These are phyloP conservation scores for Leptestheria dahalacensis DNA, from an alignment of 1,140 invertebrate species.

Conservation along the genomic window DNA sequence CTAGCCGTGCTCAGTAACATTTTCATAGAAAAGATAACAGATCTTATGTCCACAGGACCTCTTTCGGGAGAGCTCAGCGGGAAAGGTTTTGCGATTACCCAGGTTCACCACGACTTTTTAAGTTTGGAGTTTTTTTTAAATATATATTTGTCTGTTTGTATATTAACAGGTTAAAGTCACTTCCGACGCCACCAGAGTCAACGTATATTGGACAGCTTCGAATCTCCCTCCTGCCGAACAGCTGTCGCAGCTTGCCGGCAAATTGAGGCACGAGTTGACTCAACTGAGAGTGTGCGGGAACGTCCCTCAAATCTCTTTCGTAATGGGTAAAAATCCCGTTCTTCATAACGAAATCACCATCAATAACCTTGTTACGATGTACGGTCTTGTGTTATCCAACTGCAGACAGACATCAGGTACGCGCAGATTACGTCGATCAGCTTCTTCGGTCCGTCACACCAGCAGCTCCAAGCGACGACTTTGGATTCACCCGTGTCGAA, in stretches of 20 bases:
- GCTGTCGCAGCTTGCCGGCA: neutral
- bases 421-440: neutral
- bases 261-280: neutral
- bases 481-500: no score
- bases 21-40: neutral
- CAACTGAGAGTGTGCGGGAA: neutral
- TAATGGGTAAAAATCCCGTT: neutral
- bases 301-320: neutral
- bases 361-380: no score
- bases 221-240: neutral
- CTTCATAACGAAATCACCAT: no score
- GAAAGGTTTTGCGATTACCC: neutral
- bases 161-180: neutral
- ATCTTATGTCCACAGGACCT: neutral
- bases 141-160: neutral
- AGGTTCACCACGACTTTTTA: neutral
- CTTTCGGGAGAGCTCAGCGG: neutral
- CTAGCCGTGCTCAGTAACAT: neutral
- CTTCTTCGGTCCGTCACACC: neutral
- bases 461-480: neutral
- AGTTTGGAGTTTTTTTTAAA: neutral
- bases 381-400: neutral
- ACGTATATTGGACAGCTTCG: neutral
- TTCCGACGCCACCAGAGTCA: neutral
- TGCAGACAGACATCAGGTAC: neutral